Evolutionary conservation across 2,888 invertebrate genomes (phyloP).

Genomic region (Lepidocyrtoides sp.): DNA sequence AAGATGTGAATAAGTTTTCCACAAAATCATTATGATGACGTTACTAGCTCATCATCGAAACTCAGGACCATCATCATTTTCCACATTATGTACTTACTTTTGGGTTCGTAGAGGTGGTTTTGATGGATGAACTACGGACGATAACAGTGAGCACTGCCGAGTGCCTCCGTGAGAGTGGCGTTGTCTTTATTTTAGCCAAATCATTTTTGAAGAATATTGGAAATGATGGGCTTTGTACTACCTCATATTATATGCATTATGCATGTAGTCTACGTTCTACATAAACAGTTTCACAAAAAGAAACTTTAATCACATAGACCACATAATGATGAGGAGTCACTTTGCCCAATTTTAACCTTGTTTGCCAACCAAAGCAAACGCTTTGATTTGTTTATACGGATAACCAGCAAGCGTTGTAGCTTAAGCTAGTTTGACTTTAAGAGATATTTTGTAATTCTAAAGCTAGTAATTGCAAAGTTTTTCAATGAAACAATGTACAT

Average conservation of each 20-base stretch:
- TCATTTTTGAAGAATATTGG: constrained; percentile 46
- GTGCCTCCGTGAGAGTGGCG: constrained; percentile 34
- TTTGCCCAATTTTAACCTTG: constrained; percentile 55
- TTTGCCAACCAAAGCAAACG: constrained; percentile 52
- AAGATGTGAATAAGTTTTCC: constrained; percentile 58
- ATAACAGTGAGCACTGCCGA: neutral
- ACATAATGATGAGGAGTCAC: constrained; percentile 72
- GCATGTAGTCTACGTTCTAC: constrained; percentile 22
- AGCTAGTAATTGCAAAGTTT: too few species aligned
- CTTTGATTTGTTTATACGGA: neutral
- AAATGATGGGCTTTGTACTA: constrained; percentile 55
- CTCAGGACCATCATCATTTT: constrained; percentile 51
- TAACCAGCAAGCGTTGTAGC: neutral
- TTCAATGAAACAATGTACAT: too few species aligned
- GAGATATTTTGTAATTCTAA: too few species aligned
- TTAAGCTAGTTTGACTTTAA: too few species aligned
- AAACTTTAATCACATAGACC: constrained; percentile 73
- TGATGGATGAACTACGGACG: neutral
- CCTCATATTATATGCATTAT: constrained; percentile 7
- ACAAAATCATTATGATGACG: constrained; percentile 67
- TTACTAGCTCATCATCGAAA: constrained; percentile 54
- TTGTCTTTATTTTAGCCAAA: constrained; percentile 56
- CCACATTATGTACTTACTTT: neutral
- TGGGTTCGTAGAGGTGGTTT: constrained; percentile 4
- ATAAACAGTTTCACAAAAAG: constrained; percentile 36